These are phyloP conservation scores for Oncorhynchus masou DNA, from an alignment of 2,113 vertebrate genomes.

Conservation along the genomic window DNA sequence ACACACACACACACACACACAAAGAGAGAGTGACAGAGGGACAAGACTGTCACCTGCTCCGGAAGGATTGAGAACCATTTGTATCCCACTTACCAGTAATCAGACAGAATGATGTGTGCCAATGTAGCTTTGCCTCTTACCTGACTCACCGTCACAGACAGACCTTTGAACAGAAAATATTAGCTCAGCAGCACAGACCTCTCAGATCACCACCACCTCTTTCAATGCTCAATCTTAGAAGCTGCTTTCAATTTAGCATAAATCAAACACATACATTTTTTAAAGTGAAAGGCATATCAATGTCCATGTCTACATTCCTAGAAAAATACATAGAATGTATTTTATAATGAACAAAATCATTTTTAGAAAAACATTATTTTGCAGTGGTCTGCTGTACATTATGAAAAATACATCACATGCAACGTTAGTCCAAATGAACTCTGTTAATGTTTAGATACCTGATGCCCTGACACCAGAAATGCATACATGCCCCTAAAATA, in stretches of 20 bases:
- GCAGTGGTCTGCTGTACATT: constrained; percentile 6
- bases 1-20: too few species aligned
- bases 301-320: not conserved
- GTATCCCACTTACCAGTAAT: too few species aligned
- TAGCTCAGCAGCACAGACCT: too few species aligned
- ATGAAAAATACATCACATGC: constrained; percentile 2
- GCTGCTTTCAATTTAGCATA: constrained; percentile 54
- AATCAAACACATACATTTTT: constrained; percentile 71
- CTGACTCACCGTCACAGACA: too few species aligned
- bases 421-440: not conserved
- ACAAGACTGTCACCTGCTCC: too few species aligned
- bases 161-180: too few species aligned
- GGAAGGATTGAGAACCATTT: too few species aligned
- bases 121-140: too few species aligned
- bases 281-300: constrained; percentile 14
- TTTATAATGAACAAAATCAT: constrained; percentile 12
- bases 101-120: too few species aligned
- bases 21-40: too few species aligned
- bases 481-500: not conserved
- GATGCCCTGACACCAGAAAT: not conserved
- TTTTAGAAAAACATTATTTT: not conserved
- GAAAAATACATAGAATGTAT: constrained; percentile 9
- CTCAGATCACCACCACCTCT: too few species aligned
- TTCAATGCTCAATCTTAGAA: constrained; percentile 23
- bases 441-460: not conserved